Percentiles rank a stretch among this genome's conserved stretches.
Conservation (phyloP, 2,888 invertebrate species). For the Flexamia atlantica region DNA sequence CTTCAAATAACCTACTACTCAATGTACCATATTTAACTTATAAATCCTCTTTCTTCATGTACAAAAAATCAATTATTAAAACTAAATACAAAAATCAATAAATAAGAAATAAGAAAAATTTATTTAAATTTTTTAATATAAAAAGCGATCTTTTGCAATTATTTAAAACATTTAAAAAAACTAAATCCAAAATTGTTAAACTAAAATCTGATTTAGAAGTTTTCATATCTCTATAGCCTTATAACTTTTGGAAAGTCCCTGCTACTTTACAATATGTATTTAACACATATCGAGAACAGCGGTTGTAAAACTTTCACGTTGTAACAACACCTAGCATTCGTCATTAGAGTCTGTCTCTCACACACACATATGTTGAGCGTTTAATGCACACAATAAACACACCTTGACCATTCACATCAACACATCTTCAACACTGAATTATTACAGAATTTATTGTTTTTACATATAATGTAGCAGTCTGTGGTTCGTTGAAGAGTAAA, state of each 20-base stretch:
- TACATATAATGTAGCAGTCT: slow-evolving; percentile 10
- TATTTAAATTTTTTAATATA: no score
- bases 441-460: slow-evolving; percentile 36
- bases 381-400: slow-evolving; percentile 4
- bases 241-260: slow-evolving; percentile 5
- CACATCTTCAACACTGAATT: slow-evolving; percentile 38
- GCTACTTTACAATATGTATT: slow-evolving; percentile 16
- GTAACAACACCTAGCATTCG: slow-evolving; percentile 47
- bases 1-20: no score
- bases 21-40: no score
- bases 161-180: no score
- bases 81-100: no score
- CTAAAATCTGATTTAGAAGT: no score
- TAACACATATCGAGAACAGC: slow-evolving; percentile 51
- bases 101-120: no score
- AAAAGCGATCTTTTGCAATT: no score
- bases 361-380: slow-evolving; percentile 36
- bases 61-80: no score
- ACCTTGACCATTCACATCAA: slow-evolving; percentile 25
- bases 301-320: slow-evolving; percentile 19
- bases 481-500: slow-evolving; percentile 14
- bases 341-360: slow-evolving; percentile 9
- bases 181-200: no score
- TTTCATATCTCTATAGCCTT: no score
- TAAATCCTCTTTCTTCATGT: no score